phyloP scores from a whole-genome alignment of 2,888 invertebrate species.

The Muscina levida region DNA sequence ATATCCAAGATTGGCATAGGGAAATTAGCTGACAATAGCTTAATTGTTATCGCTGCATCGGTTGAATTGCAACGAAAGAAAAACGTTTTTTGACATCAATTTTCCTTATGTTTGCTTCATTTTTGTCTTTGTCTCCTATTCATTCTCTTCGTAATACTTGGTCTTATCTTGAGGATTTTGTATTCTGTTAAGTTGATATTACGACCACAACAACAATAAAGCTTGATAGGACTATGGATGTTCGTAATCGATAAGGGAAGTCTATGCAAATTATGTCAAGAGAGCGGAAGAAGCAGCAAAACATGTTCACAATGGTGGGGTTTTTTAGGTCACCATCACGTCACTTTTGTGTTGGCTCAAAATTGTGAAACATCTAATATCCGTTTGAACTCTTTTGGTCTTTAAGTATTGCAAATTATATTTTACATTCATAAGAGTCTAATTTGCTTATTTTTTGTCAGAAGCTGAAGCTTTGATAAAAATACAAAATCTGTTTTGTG shows the following conservation, averaged over 20 bases:
- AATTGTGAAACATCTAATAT: too few species aligned
- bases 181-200: too few species aligned
- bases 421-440: not conserved
- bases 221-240: too few species aligned
- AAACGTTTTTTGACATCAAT: slow-evolving; percentile 50
- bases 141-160: too few species aligned
- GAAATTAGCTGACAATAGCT: slow-evolving; percentile 59
- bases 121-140: too few species aligned
- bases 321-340: slow-evolving; percentile 16
- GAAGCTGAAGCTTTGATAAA: not conserved
- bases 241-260: slow-evolving; percentile 9
- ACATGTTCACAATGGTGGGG: not conserved
- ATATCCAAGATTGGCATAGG: slow-evolving; percentile 24
- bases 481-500: slow-evolving; percentile 10
- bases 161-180: too few species aligned
- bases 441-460: not conserved
- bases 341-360: not conserved
- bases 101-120: slow-evolving; percentile 14
- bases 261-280: slow-evolving; percentile 20
- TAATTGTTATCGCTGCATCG: slow-evolving; percentile 46
- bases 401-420: too few species aligned
- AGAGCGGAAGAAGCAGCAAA: not conserved
- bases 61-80: slow-evolving; percentile 34
- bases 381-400: too few species aligned
- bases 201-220: not conserved